Conservation (phyloP, 2,888 invertebrate genomes). For the Drosophila silvestris region DNA sequence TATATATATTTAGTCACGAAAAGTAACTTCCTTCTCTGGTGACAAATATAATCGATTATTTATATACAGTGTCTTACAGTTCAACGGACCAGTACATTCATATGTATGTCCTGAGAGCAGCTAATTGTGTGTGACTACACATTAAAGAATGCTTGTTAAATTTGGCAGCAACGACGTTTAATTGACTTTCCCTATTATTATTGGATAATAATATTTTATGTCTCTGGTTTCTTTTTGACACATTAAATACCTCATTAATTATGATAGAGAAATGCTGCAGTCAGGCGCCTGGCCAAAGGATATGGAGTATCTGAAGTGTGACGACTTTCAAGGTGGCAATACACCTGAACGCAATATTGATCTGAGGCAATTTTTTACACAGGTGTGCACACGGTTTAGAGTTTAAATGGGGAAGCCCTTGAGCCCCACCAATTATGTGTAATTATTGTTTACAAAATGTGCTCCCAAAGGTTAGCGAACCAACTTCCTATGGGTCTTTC, state of each 20-base stretch:
- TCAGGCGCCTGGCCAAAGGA: constrained; percentile 91
- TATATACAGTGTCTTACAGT: no score
- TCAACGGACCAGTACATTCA: no score
- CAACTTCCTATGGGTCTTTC: constrained; percentile 90
- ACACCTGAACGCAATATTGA: constrained; percentile 91
- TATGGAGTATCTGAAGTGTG: constrained; percentile 91
- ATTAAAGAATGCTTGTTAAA: not conserved
- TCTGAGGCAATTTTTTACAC: constrained; percentile 89
- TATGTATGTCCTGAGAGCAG: not conserved
- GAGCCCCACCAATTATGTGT: constrained; percentile 34
- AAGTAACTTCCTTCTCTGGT: not conserved
- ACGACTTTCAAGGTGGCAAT: constrained; percentile 91
- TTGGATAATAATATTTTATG: not conserved
- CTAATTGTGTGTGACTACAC: not conserved
- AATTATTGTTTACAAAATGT: constrained; percentile 50
- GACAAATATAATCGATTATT: not conserved
- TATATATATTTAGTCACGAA: not conserved
- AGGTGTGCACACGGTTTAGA: constrained; percentile 85
- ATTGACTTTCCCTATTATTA: not conserved
- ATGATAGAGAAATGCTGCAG: constrained; percentile 88
- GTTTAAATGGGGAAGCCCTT: not conserved
- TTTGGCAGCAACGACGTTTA: not conserved
- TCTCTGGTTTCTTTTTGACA: not conserved
- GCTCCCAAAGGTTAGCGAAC: constrained; percentile 86
- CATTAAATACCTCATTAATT: constrained; percentile 20